A percentile compares a stretch with the other conserved stretches of the same genome.
phyloP scores from a whole-genome alignment of 2,113 vertebrate species.

The Sus scrofa region DNA sequence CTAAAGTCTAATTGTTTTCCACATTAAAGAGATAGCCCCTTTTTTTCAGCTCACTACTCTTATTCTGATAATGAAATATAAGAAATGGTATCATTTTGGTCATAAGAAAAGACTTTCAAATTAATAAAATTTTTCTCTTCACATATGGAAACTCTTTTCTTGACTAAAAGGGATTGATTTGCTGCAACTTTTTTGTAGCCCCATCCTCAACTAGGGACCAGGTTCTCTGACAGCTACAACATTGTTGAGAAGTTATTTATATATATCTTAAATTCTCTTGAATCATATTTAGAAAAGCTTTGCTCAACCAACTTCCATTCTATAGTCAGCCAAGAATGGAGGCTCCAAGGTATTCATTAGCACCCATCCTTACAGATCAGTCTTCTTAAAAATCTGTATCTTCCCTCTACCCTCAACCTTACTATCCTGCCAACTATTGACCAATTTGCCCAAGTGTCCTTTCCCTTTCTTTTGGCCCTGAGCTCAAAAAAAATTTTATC shows the following conservation, averaged over 20 bases:
- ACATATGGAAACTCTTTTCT: fast-evolving
- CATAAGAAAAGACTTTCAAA: background rate
- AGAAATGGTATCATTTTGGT: background rate
- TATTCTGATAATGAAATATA: conserved; percentile 24
- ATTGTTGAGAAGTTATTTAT: background rate
- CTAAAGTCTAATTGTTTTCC: conserved; percentile 50
- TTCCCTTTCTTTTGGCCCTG: background rate
- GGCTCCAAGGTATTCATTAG: background rate
- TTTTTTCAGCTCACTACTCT: background rate
- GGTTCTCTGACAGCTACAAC: background rate
- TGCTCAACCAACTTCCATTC: background rate
- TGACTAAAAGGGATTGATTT: background rate
- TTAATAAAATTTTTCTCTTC: background rate
- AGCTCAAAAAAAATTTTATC: background rate
- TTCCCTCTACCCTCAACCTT: background rate
- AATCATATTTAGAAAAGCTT: background rate
- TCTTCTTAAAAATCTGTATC: background rate
- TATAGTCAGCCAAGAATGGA: background rate
- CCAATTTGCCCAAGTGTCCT: background rate
- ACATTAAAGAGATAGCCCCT: background rate
- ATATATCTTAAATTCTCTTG: background rate
- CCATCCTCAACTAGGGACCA: background rate
- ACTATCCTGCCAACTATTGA: background rate
- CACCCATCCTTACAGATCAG: background rate
- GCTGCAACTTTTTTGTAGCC: fast-evolving